Base-by-base conservation (phyloP, 2,888 invertebrate species). In the Macaria notata region DNA sequence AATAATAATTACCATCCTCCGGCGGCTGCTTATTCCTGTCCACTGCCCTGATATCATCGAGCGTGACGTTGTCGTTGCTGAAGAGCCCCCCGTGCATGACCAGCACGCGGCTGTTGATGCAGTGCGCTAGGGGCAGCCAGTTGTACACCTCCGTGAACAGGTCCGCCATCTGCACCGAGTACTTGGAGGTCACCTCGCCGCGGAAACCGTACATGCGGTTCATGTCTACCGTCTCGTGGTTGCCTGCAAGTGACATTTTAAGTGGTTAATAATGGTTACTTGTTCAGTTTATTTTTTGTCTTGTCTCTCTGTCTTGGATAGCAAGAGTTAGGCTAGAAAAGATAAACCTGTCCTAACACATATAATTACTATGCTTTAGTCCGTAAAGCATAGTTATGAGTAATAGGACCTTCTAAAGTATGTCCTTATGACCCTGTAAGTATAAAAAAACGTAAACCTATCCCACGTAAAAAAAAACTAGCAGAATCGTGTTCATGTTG, bases 201-300 rank as follows among this genome's bases (percentile, higher is more conserved):
- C 98, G 97, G 92, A 99, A 99, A 1, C 99, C 99, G 85, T 99
- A 99, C 97, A 99, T 98, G 87, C 98, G 97, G 89, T 99, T 99
- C 99, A 99, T 99, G 61, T 97, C 98, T 46, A 96, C 94, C 70
- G 98, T 98, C 83, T 99, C 99, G 81, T 99, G 99, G 88, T 99
- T 99, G n/a, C 99, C 98, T 98, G 82, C 1, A 70, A 53, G 9
- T 4, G 38, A 38, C 8, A 38, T 38, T 38, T 38, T 38, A 2
- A 38, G 5, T 38, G 3, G 3, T 38, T 38, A 7, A 3, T 38
- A 7, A 3, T 38, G 8, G 5, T 38, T 38, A 38, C 19, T 19
- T 19, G 19, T 19, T 19, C 2, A 19, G 19, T 19, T 19, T 19
- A 19, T 19, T 19, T 19, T 19, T 19, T 19, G 19, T 19, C 19